Evolutionary conservation across 2,888 invertebrate genomes (phyloP).

Genomic region (Dione vanillae): DNA sequence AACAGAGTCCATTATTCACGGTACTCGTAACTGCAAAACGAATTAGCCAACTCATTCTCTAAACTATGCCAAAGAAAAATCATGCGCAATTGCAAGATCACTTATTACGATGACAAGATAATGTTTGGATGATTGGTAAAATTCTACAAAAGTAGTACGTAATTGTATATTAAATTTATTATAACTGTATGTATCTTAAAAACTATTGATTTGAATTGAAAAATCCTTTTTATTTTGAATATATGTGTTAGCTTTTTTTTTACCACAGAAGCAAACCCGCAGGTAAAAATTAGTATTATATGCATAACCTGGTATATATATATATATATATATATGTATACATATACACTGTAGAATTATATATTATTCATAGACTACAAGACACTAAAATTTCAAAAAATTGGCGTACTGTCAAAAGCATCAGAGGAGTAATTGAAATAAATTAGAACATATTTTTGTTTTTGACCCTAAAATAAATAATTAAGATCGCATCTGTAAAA

Average conservation of each 20-base stretch:
- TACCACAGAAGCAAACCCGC: neutral
- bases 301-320: too few species aligned
- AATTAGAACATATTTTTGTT: constrained; percentile 5
- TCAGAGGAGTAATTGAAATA: neutral
- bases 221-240: too few species aligned
- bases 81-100: constrained; percentile 19
- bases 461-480: constrained; percentile 25
- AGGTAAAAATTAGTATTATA: too few species aligned
- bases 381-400: neutral
- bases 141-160: too few species aligned
- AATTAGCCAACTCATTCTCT: constrained; percentile 15
- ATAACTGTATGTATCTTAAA: too few species aligned
- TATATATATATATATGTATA: too few species aligned
- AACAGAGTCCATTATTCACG: constrained; percentile 12
- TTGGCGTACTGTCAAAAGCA: constrained; percentile 1
- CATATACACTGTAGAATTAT: neutral
- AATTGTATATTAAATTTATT: too few species aligned
- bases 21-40: constrained; percentile 13
- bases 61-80: constrained; percentile 31
- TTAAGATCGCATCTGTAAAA: constrained; percentile 9
- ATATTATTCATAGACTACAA: neutral
- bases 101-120: constrained; percentile 6
- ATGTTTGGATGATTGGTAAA: neutral
- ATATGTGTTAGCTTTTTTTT: too few species aligned
- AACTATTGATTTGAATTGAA: too few species aligned